phyloP scores from a whole-genome alignment of 2,888 invertebrate species.

The Perizoma affinitatum region DNA sequence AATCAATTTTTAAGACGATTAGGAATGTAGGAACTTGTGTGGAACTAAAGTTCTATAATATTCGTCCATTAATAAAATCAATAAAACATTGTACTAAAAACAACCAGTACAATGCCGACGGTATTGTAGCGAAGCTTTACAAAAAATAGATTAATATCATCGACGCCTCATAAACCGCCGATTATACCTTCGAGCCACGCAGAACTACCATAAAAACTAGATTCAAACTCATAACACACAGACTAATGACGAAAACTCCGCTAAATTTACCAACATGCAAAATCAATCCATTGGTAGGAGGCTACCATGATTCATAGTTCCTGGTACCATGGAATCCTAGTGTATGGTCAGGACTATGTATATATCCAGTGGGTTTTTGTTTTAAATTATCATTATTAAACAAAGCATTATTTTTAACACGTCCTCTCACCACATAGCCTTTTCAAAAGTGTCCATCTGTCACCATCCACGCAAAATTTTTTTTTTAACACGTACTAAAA shows the following conservation, averaged over 20 bases:
- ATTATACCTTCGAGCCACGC: slow-evolving; percentile 40
- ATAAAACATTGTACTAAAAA: slow-evolving; percentile 11
- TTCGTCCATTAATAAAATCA: background rate
- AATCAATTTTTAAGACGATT: too few species aligned
- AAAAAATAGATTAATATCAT: slow-evolving; percentile 40
- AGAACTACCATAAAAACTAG: slow-evolving; percentile 43
- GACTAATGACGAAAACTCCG: slow-evolving; percentile 39
- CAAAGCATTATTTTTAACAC: too few species aligned
- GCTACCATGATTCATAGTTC: slow-evolving; percentile 22
- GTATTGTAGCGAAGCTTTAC: slow-evolving; percentile 18
- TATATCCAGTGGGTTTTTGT: too few species aligned
- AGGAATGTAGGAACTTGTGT: too few species aligned
- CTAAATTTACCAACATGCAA: slow-evolving; percentile 42
- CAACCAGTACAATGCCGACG: background rate
- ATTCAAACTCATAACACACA: slow-evolving; percentile 39
- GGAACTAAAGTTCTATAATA: too few species aligned
- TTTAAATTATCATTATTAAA: too few species aligned
- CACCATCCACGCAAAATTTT: too few species aligned
- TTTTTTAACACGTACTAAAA: too few species aligned
- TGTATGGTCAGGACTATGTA: too few species aligned
- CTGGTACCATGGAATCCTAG: too few species aligned
- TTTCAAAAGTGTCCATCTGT: too few species aligned
- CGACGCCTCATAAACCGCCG: slow-evolving; percentile 35
- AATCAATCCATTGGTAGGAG: slow-evolving; percentile 28
- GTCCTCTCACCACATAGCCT: too few species aligned